phyloP scores from a whole-genome alignment of 92 coral and sea anemone genomes.

The Metridium senile region DNA sequence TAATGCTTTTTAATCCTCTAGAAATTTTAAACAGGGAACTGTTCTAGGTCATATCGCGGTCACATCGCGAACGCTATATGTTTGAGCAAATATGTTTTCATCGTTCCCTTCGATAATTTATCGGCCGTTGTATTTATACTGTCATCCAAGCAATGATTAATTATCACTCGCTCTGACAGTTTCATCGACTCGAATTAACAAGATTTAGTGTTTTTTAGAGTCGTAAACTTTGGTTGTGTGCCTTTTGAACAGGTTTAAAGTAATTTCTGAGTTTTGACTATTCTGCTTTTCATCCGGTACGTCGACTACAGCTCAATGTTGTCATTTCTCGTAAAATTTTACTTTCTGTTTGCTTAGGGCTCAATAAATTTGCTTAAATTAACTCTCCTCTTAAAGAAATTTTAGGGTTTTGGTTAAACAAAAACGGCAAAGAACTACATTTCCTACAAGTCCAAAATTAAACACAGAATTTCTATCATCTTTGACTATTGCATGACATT shows the following conservation, averaged over 20 bases:
- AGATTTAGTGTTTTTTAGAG: conserved; percentile 11
- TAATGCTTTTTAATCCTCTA: neutral
- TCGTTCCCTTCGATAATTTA: no score
- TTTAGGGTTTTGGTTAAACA: neutral
- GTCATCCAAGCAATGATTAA: neutral
- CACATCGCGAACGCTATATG: conserved; percentile 1
- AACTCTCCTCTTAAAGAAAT: neutral
- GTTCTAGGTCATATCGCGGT: neutral
- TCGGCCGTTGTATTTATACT: conserved; percentile 1
- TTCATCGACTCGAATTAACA: conserved; percentile 21
- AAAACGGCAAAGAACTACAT: neutral
- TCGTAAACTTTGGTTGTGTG: neutral
- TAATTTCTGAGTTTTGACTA: neutral
- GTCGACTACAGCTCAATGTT: neutral
- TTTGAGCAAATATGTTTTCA: no score
- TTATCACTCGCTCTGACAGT: conserved; percentile 9
- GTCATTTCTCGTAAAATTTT: neutral
- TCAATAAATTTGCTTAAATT: conserved; percentile 4
- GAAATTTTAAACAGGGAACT: neutral
- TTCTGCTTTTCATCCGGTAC: no score
- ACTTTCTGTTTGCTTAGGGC: neutral
- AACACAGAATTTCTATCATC: neutral
- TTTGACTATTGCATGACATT: neutral
- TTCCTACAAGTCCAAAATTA: neutral
- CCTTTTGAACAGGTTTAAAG: neutral